Base-by-base conservation (phyloP, 1,140 invertebrate species). In the Archivesica marissinica region DNA sequence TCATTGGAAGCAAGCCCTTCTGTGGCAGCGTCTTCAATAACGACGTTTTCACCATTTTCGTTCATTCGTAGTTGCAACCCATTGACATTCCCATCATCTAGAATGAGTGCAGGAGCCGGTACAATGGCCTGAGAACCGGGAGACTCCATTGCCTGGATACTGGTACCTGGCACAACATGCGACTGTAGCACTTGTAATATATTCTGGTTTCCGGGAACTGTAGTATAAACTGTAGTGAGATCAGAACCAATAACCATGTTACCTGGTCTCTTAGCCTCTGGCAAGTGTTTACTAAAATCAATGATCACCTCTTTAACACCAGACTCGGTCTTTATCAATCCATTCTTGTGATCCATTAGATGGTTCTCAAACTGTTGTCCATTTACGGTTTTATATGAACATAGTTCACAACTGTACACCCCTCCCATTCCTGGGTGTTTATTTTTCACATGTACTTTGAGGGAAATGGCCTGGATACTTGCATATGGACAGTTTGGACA, bases 401-500 rank as follows among this genome's bases (percentile, higher is more conserved):
- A 96, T 15, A 94, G 77, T 15, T 94, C 92, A 91, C 96, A 96
- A 25, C 93, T 90, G 90, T 95, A 96, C 47, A 96, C 90, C 28
- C 95, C 95, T 23, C 94, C 94, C 23, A 94, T 89, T 28, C 92
- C 94, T 15, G 96, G 96, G 93, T 96, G 96, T 88, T 96, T 96
- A 74, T 94, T 95, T 83, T 94, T 94, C 61, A 96, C 93, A 91
- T 96, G 96, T 86, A 95, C 95, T 92, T 96, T 96, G 85, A 96
- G 95, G 38, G 96, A 95, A 72, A 95, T 95, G 41, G 95, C 95
- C 82, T 94, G 92, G 56, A 94, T 99, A 6, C 98, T 98, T 0
- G 98, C 97, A 94, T 99, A 99, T 11, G 97, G 96, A 94, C 99
- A 99, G 93, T 97, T 96, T 1, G 97, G 97, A 94, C 99, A 99